These are phyloP conservation scores for Ptilodon capucinus DNA, from an alignment of 2,888 invertebrate species.

Conservation along the genomic window DNA sequence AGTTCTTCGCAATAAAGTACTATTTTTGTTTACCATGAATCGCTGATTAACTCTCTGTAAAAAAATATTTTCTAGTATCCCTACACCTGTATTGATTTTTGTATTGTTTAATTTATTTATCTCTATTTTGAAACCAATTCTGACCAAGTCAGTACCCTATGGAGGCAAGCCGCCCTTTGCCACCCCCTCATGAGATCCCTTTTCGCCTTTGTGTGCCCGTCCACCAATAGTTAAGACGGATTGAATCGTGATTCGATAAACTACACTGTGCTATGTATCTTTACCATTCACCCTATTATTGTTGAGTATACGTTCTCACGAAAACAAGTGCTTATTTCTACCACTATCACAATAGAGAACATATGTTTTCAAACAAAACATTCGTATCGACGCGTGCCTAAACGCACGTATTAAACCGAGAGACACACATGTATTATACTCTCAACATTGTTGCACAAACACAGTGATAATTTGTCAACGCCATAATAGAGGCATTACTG, in stretches of 20 bases:
- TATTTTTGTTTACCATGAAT: too few relatives aligned
- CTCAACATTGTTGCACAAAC: slow-evolving; percentile 2
- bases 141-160: slow-evolving; percentile 27
- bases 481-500: slow-evolving; percentile 10
- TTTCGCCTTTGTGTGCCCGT: slow-evolving; percentile 18
- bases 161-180: slow-evolving; percentile 20
- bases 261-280: background rate
- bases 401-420: slow-evolving; percentile 1
- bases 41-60: too few relatives aligned
- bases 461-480: slow-evolving; percentile 4
- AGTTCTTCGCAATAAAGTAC: too few relatives aligned
- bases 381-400: background rate
- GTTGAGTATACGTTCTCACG: background rate
- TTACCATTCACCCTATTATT: background rate
- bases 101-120: too few relatives aligned
- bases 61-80: too few relatives aligned
- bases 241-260: background rate
- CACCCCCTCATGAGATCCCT: slow-evolving; percentile 20
- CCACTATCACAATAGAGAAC: background rate
- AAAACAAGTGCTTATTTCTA: background rate
- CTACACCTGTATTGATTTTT: too few relatives aligned
- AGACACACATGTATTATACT: background rate
- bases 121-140: background rate
- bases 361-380: background rate
- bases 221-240: background rate